A percentile compares a stretch with the other conserved stretches of the same genome.
phyloP scores from a whole-genome alignment of 2,888 invertebrate species.

The Blastobasis adustella region DNA sequence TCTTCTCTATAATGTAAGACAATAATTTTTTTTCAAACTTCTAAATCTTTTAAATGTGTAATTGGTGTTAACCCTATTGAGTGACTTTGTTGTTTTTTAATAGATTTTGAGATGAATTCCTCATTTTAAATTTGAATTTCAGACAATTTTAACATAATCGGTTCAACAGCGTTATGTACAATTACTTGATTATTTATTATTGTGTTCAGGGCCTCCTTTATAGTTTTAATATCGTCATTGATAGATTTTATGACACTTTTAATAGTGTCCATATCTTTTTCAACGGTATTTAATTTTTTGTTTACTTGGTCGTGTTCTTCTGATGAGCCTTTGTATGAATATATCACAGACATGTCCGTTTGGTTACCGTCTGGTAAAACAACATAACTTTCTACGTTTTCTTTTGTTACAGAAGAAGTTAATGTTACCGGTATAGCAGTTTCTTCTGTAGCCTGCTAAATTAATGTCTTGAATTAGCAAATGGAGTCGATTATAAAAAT shows the following conservation, averaged over 20 bases:
- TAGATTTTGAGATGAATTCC: constrained; percentile 3
- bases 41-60: neutral
- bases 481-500: neutral
- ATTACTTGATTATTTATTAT: constrained; percentile 2
- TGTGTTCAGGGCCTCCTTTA: neutral
- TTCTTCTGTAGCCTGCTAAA: neutral
- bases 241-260: neutral
- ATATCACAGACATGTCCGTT: neutral
- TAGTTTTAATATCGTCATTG: neutral
- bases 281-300: neutral
- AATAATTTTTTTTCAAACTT: constrained; percentile 2
- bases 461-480: neutral
- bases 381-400: neutral
- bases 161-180: constrained; percentile 3
- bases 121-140: constrained; percentile 3
- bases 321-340: neutral
- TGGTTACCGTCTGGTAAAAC: neutral
- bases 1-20: too few species aligned
- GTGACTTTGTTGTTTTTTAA: constrained; percentile 1
- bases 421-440: neutral
- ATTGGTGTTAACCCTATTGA: constrained; percentile 1
- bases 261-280: neutral
- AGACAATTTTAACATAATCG: constrained; percentile 1
- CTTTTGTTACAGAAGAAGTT: neutral
- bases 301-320: neutral